Percentiles rank a stretch among this genome's conserved stretches.
phyloP scores from a whole-genome alignment of 2,888 invertebrate genomes.

The Stenurella melanura region DNA sequence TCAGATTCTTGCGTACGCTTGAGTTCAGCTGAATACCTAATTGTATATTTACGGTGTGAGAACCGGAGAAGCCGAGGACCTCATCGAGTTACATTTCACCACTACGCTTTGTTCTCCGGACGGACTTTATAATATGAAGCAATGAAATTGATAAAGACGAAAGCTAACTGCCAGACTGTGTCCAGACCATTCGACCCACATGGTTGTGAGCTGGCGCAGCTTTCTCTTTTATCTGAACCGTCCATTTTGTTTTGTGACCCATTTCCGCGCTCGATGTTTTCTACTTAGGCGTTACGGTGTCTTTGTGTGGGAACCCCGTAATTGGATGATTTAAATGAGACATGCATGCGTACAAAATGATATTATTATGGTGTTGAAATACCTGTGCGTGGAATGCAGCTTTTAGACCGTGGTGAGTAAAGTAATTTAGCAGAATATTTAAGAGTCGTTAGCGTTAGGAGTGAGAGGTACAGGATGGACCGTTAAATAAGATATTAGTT shows the following conservation, averaged over 20 bases:
- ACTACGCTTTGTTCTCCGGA: slow-evolving; percentile 5
- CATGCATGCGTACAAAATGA: background rate
- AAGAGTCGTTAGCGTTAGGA: no score
- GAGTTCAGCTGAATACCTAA: slow-evolving; percentile 5
- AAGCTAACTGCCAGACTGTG: slow-evolving; percentile 13
- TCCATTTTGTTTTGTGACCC: slow-evolving; percentile 26
- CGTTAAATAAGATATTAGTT: no score
- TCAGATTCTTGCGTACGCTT: background rate
- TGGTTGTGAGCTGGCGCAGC: slow-evolving; percentile 1
- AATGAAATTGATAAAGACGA: slow-evolving; percentile 25
- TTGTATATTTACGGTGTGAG: slow-evolving; percentile 8
- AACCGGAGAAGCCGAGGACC: slow-evolving; percentile 6
- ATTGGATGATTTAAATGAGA: background rate
- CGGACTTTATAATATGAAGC: slow-evolving; percentile 4
- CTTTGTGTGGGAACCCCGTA: background rate
- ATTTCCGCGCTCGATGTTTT: slow-evolving; percentile 1
- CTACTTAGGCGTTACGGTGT: background rate
- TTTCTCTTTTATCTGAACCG: slow-evolving; percentile 22
- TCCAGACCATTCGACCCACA: slow-evolving; percentile 31
- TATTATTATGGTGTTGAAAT: background rate
- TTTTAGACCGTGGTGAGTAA: background rate
- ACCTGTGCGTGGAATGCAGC: background rate
- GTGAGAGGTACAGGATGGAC: no score
- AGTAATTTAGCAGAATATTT: background rate
- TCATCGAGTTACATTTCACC: background rate